Percentiles rank a stretch among this genome's conserved stretches.
Conservation (phyloP, 2,113 vertebrate genomes). For the Murina feae region DNA sequence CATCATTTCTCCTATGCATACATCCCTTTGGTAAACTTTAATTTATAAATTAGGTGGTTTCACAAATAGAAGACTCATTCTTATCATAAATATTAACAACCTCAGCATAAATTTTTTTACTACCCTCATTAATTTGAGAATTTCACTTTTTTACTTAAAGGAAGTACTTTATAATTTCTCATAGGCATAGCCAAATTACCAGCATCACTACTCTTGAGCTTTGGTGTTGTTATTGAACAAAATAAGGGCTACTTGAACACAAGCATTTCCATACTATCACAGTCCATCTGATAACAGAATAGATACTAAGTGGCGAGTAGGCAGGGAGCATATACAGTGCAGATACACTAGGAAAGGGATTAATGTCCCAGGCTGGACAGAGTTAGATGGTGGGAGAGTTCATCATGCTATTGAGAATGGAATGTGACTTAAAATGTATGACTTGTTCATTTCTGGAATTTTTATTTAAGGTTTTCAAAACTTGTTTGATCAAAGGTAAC, state of each 20-base stretch:
- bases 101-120: neutral
- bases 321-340: neutral
- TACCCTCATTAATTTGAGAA: neutral
- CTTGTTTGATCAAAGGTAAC: neutral
- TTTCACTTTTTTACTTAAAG: neutral
- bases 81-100: neutral
- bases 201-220: neutral
- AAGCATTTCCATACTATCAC: neutral
- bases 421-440: neutral
- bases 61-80: neutral
- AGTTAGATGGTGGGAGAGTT: neutral
- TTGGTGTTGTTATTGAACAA: neutral
- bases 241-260: neutral
- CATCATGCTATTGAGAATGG: neutral
- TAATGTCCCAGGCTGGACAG: neutral
- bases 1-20: neutral
- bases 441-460: neutral
- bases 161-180: neutral
- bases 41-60: neutral
- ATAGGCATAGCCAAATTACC: neutral
- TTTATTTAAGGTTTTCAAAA: neutral
- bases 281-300: neutral
- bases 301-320: neutral
- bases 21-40: neutral
- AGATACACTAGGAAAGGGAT: neutral